A percentile compares a stretch with the other conserved stretches of the same genome.
phyloP scores from a whole-genome alignment of 2,113 vertebrate genomes.

The Euleptes europaea region DNA sequence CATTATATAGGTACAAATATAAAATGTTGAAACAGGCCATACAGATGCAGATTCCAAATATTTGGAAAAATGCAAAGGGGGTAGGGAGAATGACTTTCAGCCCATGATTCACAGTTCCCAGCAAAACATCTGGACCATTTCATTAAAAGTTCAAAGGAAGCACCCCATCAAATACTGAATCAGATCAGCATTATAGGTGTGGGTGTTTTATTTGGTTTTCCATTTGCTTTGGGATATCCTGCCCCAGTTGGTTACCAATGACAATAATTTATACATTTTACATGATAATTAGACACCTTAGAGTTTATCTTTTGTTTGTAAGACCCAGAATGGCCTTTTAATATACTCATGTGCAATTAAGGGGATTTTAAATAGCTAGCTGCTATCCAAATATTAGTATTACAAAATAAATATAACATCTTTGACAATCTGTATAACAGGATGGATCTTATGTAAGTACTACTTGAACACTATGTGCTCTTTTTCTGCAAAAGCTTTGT shows the following conservation, averaged over 20 bases:
- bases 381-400: not conserved
- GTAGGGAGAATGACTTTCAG: no score
- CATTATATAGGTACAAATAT: no score
- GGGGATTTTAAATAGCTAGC: no score
- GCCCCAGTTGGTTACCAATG: constrained; percentile 25
- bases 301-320: constrained; percentile 42
- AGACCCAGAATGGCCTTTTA: constrained; percentile 38
- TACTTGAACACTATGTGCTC: not conserved
- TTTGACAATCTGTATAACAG: not conserved
- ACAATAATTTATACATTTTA: constrained; percentile 27
- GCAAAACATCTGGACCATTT: no score
- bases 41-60: no score
- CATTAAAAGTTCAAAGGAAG: not conserved
- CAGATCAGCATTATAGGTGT: constrained; percentile 27
- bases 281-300: constrained; percentile 43
- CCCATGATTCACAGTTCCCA: no score
- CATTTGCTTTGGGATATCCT: constrained; percentile 15
- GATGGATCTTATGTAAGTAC: not conserved
- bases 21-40: no score
- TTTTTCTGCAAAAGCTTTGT: not conserved
- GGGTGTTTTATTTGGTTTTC: constrained; percentile 14
- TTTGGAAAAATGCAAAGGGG: no score
- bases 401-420: constrained; percentile 6
- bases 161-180: constrained; percentile 12
- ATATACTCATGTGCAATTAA: constrained; percentile 32